Evolutionary conservation across 1,140 invertebrate genomes (phyloP), one percentile per base, ranked within the genome.

Genomic region (Saxidomus purpurata): DNA sequence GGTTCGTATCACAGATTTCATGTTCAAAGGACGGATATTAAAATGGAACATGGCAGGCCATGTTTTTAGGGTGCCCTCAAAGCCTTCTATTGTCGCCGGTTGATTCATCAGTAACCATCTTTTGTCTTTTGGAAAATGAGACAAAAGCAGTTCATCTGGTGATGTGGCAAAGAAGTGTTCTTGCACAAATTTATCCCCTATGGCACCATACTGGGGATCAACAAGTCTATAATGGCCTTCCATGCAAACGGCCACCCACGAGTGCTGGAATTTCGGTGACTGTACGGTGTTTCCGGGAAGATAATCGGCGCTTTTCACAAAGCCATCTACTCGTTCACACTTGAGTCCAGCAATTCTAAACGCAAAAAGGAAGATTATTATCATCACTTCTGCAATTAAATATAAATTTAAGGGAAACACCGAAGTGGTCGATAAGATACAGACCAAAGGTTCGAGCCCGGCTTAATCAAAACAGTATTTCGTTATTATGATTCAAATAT

Each of bases 41-140:
- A 94, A 94, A 84, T 93, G 91, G 85, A 94, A 93, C 94, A 94
- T 94, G 13, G 94, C 92, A 15, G 94, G 94, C 94, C 94, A 94
- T 4, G 93, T 93, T 90, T 94, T 94, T 0, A 94, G 86, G 0
- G 91, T 93, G n/a, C 85, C 91, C 79, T 93, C 92, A 84, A 94
- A 94, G 31, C 89, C 92, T 38, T 92, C 92, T 25, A 92, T 79
- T 28, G 92, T 89, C 17, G 92, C 87, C 13, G 90, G 76, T 71
- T 93, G 92, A 28, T 93, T 92, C 94, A 94, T 94, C 47, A 93
- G 69, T 77, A 93, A 89, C 94, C 94, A 94, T 79, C 88, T 92
- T 77, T 93, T 93, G 85, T 94, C 92, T 71, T 93, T 92, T 13
- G 94, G 93, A 76, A 92, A 93, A 89, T 94, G 94, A 25, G 94